Evolutionary conservation across 2,113 vertebrate species (phyloP).

Genomic region (Nothobranchius furzeri): DNA sequence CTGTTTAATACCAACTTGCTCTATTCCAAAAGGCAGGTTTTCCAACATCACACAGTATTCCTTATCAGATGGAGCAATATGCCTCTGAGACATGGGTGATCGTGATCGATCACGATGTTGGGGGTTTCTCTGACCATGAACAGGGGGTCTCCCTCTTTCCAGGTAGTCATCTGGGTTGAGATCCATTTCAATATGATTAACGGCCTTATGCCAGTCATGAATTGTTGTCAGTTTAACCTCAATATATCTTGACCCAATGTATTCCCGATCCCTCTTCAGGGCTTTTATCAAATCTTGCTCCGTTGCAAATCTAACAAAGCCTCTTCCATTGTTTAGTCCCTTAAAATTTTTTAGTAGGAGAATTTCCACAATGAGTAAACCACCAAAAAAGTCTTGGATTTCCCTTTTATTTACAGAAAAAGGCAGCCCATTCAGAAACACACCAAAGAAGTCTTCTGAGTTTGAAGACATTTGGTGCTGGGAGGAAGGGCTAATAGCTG

Average conservation of each 20-base stretch:
- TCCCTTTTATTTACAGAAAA: conserved; percentile 88
- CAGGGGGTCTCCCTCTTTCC: conserved; percentile 75
- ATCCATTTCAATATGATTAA: conserved; percentile 59
- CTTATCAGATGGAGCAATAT: conserved; percentile 68
- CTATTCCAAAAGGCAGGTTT: conserved; percentile 82
- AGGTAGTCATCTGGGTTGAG: conserved; percentile 48
- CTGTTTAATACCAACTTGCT: conserved; percentile 85
- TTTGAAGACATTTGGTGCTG: conserved; percentile 70
- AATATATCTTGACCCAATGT: conserved; percentile 91
- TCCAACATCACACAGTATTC: conserved; percentile 91
- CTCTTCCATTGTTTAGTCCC: conserved; percentile 85
- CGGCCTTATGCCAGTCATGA: conserved; percentile 80
- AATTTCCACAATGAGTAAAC: conserved; percentile 82
- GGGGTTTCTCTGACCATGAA: conserved; percentile 70
- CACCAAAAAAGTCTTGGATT: conserved; percentile 86
- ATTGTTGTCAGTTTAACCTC: conserved; percentile 82
- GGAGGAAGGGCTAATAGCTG: conserved; percentile 40
- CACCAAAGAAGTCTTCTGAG: conserved; percentile 72
- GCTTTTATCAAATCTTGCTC: conserved; percentile 83
- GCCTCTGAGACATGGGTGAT: conserved; percentile 78
- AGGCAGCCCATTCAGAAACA: conserved; percentile 91
- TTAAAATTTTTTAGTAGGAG: conserved; percentile 81
- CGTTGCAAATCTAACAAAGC: conserved; percentile 88
- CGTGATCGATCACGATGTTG: conserved; percentile 73
- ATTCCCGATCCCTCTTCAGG: conserved; percentile 85